A percentile compares a stretch with the other conserved stretches of the same genome.
These are phyloP conservation scores for Sinodicranocentrus sp. DNA, from an alignment of 2,888 invertebrate species.

Conservation along the genomic window DNA sequence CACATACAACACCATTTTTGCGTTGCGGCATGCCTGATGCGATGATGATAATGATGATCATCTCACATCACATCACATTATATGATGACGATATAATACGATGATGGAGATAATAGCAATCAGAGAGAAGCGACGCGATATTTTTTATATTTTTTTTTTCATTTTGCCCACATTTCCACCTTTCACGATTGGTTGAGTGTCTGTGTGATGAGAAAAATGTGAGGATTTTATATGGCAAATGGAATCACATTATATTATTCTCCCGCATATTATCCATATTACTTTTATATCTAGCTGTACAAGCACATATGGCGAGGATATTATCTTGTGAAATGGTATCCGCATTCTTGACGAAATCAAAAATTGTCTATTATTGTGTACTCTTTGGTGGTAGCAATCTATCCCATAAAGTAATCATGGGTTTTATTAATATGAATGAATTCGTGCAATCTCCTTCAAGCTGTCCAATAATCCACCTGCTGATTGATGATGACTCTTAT, in stretches of 20 bases:
- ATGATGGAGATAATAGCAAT: conserved; percentile 43
- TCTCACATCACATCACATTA: conserved; percentile 15
- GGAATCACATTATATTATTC: not conserved
- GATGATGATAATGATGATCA: conserved; percentile 25
- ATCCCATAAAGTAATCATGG: conserved; percentile 58
- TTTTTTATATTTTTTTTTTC: conserved; percentile 8
- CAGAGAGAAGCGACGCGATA: conserved; percentile 20
- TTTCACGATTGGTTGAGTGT: conserved; percentile 23
- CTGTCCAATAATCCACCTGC: conserved; percentile 61
- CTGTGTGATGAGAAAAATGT: conserved; percentile 8
- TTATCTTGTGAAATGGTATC: conserved; percentile 46
- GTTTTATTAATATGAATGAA: conserved; percentile 53
- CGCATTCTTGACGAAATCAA: conserved; percentile 44
- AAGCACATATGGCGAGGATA: not conserved
- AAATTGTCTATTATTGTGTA: conserved; percentile 2
- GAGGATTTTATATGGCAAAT: not conserved
- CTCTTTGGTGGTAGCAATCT: conserved; percentile 42
- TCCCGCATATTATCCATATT: not conserved
- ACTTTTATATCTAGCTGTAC: not conserved
- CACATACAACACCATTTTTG: not conserved
- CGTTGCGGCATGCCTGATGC: conserved; percentile 27
- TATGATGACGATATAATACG: conserved; percentile 40
- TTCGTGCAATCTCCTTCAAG: conserved; percentile 40
- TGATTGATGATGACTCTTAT: conserved; percentile 53
- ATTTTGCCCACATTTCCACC: conserved; percentile 23